Conservation (phyloP, 1,140 invertebrate genomes). For the Ladona fulva region DNA sequence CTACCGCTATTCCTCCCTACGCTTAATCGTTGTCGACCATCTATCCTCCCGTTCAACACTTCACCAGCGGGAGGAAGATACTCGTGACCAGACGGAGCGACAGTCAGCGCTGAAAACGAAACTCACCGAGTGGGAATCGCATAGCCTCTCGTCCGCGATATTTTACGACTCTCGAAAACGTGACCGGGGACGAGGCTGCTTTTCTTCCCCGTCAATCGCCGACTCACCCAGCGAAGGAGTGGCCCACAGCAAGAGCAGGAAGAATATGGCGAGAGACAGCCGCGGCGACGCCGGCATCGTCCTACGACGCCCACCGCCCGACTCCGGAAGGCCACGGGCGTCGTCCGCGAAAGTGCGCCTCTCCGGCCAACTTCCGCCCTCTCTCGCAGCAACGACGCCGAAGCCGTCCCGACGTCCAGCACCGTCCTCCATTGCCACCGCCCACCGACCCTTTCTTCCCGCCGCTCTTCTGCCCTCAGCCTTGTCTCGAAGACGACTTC, state of each 20-base stretch:
- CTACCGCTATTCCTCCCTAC: no score
- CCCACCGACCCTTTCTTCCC: background rate
- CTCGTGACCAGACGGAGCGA: no score
- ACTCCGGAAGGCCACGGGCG: background rate
- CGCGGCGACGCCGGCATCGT: background rate
- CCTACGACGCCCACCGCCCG: background rate
- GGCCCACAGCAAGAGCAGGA: background rate
- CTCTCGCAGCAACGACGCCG: background rate
- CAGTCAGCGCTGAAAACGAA: no score
- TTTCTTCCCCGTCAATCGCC: no score
- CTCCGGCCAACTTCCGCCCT: background rate
- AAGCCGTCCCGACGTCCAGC: background rate
- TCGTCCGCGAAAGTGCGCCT: background rate
- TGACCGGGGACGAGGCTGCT: no score
- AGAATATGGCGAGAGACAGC: background rate
- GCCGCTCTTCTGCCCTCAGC: background rate
- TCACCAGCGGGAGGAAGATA: no score
- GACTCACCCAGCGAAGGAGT: background rate
- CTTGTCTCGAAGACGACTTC: background rate
- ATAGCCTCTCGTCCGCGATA: no score
- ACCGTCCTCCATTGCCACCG: background rate
- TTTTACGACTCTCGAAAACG: no score
- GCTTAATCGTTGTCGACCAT: no score
- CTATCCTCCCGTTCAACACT: no score
- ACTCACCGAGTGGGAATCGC: no score